Evolutionary conservation across 2,113 vertebrate species (phyloP).

Genomic region (Peromyscus californicus): DNA sequence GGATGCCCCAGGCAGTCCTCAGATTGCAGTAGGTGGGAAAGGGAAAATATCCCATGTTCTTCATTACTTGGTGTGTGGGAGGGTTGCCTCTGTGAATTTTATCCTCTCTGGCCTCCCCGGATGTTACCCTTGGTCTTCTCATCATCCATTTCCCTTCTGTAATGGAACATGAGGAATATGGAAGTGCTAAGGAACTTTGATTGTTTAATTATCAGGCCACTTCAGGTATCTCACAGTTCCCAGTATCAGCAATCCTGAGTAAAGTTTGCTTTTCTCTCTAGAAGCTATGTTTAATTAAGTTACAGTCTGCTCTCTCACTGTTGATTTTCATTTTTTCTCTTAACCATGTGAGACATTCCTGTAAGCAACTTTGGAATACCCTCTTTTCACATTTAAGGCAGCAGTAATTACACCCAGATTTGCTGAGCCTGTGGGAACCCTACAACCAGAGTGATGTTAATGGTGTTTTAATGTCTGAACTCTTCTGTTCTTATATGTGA

Average conservation of each 20-base stretch:
- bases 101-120: not conserved
- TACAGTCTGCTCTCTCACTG: slow-evolving; percentile 55
- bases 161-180: not conserved
- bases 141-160: not conserved
- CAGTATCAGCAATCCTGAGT: not conserved
- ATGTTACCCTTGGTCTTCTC: not conserved
- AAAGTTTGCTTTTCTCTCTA: slow-evolving; percentile 42
- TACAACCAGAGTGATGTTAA: slow-evolving; percentile 74
- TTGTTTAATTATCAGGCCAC: not conserved
- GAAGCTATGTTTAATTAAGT: slow-evolving; percentile 80
- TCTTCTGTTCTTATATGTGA: slow-evolving; percentile 67
- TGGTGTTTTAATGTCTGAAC: slow-evolving; percentile 55
- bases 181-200: not conserved
- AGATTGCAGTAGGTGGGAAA: not conserved
- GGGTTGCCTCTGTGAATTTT: not conserved
- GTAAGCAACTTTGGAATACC: slow-evolving; percentile 71
- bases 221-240: slow-evolving; percentile 37
- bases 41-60: not conserved
- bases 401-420: slow-evolving; percentile 78
- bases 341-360: slow-evolving; percentile 61
- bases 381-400: slow-evolving; percentile 47
- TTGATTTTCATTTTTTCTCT: slow-evolving; percentile 68
- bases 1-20: not conserved
- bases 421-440: slow-evolving; percentile 80
- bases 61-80: accelerated